Base-by-base conservation (phyloP, 2,888 invertebrate genomes). In the Reticulitermes lucifugus region DNA sequence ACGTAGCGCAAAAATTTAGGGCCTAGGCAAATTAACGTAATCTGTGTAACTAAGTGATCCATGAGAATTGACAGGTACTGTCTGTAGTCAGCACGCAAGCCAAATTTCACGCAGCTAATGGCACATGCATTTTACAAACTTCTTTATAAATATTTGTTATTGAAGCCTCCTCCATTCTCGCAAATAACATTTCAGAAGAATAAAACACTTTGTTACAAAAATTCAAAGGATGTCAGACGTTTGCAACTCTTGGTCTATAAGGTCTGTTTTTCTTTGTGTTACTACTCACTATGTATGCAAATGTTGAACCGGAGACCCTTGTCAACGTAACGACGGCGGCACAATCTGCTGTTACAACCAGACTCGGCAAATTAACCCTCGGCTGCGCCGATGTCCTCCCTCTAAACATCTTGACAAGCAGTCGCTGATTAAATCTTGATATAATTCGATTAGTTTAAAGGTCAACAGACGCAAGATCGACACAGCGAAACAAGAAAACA, bases 351-450 rank as follows among this genome's bases (percentile, higher is more conserved):
- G 43, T 41, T 70, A 81, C 81, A 81, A 70, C 43, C 43, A 70
- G n/a, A 22, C 81, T 70, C 65, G n/a, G 65, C 81, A 81, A 81
- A 81, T 81, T 81, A 81, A 81, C 81, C 81, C 43, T 46, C 70
- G 14, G 25, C 18, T 9, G n/a, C 79, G 14, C 14, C 55, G n/a
- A n/a, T 55, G 25, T 59, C 59, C 55, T 55, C 79, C 55, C 60
- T 60, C 65, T 65, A 60, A 43, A 65, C 70, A 70, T 22, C 81
- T n/a, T 81, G 81, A 81, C 81, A 81, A 81, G 81, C 81, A 81
- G 65, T 65, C 70, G 29, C 81, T 81, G 81, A 81, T 81, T 81
- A 81, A 81, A 81, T 81, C 70, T 51, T 18, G 81, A 43, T 60
- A 81, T 81, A 81, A 81, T 70, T 81, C 35, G 65, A 81, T 81